Conservation (phyloP, 2,113 vertebrate genomes). For the Oreotrochilus melanogaster region DNA sequence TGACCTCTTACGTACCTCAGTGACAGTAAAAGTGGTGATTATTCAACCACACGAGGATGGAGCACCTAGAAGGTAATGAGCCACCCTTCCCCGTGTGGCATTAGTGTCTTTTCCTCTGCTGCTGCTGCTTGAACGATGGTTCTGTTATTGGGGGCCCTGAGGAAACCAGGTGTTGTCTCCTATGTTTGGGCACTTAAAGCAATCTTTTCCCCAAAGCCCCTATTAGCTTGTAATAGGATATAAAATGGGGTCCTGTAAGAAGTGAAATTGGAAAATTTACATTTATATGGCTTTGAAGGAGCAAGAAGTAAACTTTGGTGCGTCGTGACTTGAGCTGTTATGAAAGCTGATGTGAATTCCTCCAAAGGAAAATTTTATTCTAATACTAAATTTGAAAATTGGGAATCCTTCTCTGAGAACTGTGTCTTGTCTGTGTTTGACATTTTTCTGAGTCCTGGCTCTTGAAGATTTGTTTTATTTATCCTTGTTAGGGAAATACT, state of each 20-base stretch:
- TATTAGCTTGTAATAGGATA: neutral
- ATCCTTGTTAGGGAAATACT: neutral
- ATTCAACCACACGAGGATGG: conserved; percentile 95
- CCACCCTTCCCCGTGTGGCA: neutral
- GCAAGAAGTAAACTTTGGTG: neutral
- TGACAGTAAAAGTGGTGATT: conserved; percentile 94
- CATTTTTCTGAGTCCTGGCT: neutral
- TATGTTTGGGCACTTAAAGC: neutral
- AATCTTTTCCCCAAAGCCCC: neutral
- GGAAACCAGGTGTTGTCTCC: neutral
- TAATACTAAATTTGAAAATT: neutral
- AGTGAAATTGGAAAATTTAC: neutral
- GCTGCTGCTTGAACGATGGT: neutral
- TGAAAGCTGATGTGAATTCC: neutral
- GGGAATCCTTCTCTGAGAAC: neutral
- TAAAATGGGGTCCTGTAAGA: neutral
- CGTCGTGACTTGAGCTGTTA: neutral
- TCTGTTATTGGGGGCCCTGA: neutral
- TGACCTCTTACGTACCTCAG: conserved; percentile 91
- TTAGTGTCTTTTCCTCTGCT: neutral
- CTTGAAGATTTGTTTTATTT: neutral
- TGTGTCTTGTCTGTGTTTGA: neutral
- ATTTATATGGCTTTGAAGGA: neutral
- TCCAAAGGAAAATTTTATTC: neutral
- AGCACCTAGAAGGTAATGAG: conserved; percentile 88